phyloP scores from a whole-genome alignment of 2,888 invertebrate species.

The Luperina nickerlii region DNA sequence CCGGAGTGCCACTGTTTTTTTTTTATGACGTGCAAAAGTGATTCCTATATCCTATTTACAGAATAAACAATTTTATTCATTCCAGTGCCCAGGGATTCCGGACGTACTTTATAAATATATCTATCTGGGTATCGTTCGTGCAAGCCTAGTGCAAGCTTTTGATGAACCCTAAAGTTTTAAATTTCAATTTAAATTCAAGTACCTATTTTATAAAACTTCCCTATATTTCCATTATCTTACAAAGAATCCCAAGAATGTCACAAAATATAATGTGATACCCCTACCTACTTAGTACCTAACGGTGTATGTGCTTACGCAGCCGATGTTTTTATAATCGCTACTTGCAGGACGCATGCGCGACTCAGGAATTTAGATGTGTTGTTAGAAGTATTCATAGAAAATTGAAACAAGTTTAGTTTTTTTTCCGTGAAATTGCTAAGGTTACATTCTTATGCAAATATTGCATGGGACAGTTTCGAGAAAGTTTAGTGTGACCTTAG shows the following conservation, averaged over 20 bases:
- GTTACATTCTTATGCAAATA: constrained; percentile 46
- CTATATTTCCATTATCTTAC: background rate
- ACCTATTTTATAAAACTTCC: background rate
- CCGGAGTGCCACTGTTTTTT: too few relatives aligned
- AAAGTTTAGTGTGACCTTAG: background rate
- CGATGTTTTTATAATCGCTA: constrained; percentile 62
- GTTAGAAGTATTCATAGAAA: constrained; percentile 60
- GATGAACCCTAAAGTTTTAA: background rate
- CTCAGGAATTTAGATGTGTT: constrained; percentile 56
- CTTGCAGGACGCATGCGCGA: constrained; percentile 60
- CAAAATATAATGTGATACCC: constrained; percentile 30
- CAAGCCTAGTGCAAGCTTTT: background rate
- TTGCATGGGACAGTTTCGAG: background rate
- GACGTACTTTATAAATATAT: background rate
- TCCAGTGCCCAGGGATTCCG: background rate
- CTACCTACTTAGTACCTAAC: constrained; percentile 43
- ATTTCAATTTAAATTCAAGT: background rate
- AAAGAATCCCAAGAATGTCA: constrained; percentile 24
- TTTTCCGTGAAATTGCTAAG: constrained; percentile 29
- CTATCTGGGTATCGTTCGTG: background rate
- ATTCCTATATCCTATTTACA: too few relatives aligned
- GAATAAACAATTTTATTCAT: too few relatives aligned
- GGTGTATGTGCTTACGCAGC: constrained; percentile 58
- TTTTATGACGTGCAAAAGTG: too few relatives aligned
- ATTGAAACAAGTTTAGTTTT: constrained; percentile 36